Conservation (phyloP, 2,797 vertebrate genomes). For the Spea hammondii region DNA sequence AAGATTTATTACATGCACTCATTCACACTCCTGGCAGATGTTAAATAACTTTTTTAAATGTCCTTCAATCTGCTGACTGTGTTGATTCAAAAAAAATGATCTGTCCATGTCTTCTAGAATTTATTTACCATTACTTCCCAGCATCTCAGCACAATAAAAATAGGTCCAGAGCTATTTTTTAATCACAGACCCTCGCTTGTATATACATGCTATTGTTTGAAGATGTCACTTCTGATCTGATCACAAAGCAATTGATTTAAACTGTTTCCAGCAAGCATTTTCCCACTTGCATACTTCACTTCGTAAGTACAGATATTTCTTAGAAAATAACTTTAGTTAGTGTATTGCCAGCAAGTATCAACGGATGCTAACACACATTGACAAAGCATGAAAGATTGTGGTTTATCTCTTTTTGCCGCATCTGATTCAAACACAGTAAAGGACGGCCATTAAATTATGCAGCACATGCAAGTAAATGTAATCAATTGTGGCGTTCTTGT, state of each 20-base stretch:
- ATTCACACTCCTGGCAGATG: no score
- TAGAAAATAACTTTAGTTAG: slow-evolving; percentile 9
- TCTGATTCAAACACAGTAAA: neutral
- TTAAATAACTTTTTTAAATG: no score
- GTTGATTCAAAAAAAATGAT: no score
- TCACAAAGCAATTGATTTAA: slow-evolving; percentile 3
- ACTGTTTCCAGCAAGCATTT: neutral
- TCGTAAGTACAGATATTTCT: neutral
- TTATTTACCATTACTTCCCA: no score
- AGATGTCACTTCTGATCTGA: slow-evolving; percentile 6
- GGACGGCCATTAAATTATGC: neutral
- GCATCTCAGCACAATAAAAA: no score
- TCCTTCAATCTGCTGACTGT: no score
- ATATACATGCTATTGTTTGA: slow-evolving; percentile 4
- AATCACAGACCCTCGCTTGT: neutral
- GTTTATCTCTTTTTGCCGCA: slow-evolving; percentile 15
- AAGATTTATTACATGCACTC: no score
- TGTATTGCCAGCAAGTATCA: slow-evolving; percentile 10
- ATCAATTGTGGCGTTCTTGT: neutral
- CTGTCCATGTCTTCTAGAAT: no score
- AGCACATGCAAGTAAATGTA: slow-evolving; percentile 1
- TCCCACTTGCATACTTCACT: neutral
- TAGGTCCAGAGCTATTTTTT: no score
- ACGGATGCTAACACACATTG: slow-evolving; percentile 22
- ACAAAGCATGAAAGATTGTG: slow-evolving; percentile 4